These are phyloP conservation scores for Aurelia aurita DNA, from an alignment of 30 jellyfish, hydroid and myxozoan genomes.

Conservation along the genomic window DNA sequence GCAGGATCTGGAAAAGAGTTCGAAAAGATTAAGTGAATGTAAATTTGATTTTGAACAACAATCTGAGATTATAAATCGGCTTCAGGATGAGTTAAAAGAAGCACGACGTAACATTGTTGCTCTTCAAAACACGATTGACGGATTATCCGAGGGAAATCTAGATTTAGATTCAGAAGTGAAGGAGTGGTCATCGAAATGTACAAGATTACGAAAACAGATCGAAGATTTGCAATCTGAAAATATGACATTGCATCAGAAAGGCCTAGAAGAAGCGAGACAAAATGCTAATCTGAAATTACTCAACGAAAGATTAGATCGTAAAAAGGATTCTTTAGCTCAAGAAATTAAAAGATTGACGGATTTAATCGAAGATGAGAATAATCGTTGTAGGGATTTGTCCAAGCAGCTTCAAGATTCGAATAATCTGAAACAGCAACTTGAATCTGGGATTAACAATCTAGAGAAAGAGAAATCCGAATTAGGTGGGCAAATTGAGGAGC, in stretches of 20 bases:
- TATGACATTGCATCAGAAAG: slow-evolving; percentile 62
- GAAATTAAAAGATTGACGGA: slow-evolving; percentile 58
- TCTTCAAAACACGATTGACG: slow-evolving; percentile 68
- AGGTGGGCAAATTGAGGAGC: slow-evolving; percentile 30
- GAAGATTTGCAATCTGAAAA: slow-evolving; percentile 68
- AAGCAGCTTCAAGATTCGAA: slow-evolving; percentile 42
- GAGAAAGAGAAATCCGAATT: slow-evolving; percentile 59
- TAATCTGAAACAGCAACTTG: slow-evolving; percentile 37
- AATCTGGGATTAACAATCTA: slow-evolving; percentile 22
- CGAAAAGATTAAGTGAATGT: slow-evolving; percentile 28
- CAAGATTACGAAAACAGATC: slow-evolving; percentile 53
- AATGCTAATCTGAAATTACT: slow-evolving; percentile 25
- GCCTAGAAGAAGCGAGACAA: slow-evolving; percentile 61
- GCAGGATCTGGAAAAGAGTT: slow-evolving; percentile 58
- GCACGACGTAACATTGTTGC: slow-evolving; percentile 27
- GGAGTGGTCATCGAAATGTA: slow-evolving; percentile 66
- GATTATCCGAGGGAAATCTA: slow-evolving; percentile 54
- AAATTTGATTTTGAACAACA: slow-evolving; percentile 58
- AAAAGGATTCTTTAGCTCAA: slow-evolving; percentile 39
- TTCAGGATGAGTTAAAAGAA: slow-evolving; percentile 60
- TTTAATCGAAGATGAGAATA: slow-evolving; percentile 56
- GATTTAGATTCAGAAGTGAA: slow-evolving; percentile 78
- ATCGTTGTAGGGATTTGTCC: slow-evolving; percentile 56
- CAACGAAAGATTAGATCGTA: slow-evolving; percentile 65
- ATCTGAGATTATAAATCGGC: slow-evolving; percentile 38